phyloP scores from a whole-genome alignment of 2,888 invertebrate genomes.

The Belgica antarctica region DNA sequence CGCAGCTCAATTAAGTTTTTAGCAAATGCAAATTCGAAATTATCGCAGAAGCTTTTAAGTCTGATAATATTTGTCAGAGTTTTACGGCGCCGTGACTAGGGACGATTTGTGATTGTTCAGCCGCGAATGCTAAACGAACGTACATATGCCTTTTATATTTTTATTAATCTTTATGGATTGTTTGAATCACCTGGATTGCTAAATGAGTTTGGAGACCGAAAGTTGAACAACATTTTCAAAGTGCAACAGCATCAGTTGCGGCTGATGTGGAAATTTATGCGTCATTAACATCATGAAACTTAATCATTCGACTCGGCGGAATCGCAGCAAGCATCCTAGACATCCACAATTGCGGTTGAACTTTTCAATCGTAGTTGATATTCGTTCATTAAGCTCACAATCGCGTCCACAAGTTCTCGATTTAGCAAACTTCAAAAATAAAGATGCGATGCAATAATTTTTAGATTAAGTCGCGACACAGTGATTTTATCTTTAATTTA shows the following conservation, averaged over 20 bases:
- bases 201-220: neutral
- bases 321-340: neutral
- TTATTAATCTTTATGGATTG: constrained; percentile 7
- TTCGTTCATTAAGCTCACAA: no score
- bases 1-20: no score
- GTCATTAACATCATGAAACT: constrained; percentile 1
- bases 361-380: neutral
- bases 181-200: constrained; percentile 7
- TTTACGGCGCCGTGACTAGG: neutral
- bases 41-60: constrained; percentile 4
- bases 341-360: constrained; percentile 2
- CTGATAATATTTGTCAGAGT: neutral
- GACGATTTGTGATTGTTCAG: constrained; percentile 6
- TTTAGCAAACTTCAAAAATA: neutral
- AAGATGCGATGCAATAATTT: neutral
- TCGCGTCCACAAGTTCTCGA: neutral
- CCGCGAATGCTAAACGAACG: neutral
- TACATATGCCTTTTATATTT: no score
- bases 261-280: neutral
- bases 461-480: neutral
- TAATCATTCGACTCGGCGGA: neutral
- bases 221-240: constrained; percentile 1
- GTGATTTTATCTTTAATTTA: no score
- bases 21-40: no score
- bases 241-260: no score